phyloP scores from a whole-genome alignment of 1,140 invertebrate genomes.

The Ooceraea biroi region DNA sequence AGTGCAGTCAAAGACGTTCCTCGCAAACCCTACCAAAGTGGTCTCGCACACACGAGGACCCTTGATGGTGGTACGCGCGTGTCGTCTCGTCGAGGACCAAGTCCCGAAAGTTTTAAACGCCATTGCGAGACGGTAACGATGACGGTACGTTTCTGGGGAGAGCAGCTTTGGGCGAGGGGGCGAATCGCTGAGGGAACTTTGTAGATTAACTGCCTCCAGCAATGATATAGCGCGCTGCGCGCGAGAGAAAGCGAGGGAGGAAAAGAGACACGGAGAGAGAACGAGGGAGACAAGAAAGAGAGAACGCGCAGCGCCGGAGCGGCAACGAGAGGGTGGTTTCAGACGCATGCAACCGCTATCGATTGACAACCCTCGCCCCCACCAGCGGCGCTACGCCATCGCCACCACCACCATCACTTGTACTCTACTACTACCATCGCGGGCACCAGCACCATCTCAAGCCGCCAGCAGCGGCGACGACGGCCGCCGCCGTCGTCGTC shows the following conservation, averaged over 20 bases:
- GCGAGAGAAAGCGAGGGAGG: constrained; percentile 16
- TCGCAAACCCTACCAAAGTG: not conserved
- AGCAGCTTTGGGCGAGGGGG: not conserved
- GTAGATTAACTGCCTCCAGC: constrained; percentile 68
- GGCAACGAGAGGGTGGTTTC: constrained; percentile 67
- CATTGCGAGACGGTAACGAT: constrained; percentile 18
- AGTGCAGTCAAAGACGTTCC: not conserved
- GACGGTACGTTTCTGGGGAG: not conserved
- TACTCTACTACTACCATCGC: constrained; percentile 10
- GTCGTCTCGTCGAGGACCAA: constrained; percentile 29
- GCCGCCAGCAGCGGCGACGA: not conserved
- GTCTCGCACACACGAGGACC: not conserved
- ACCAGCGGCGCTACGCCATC: constrained; percentile 53
- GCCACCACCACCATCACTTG: constrained; percentile 34
- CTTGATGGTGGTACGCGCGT: constrained; percentile 4
- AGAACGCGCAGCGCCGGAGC: constrained; percentile 14
- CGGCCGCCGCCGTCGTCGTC: not conserved
- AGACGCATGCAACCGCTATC: constrained; percentile 78
- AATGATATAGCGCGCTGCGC: constrained; percentile 56
- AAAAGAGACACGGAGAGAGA: not conserved
- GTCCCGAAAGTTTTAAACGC: constrained; percentile 68
- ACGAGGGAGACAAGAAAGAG: constrained; percentile 19
- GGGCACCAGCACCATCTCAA: constrained; percentile 40
- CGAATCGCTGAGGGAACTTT: constrained; percentile 51
- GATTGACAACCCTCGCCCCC: constrained; percentile 76